phyloP scores from a whole-genome alignment of 2,113 vertebrate species.

The Nothocercus nigrocapillus region DNA sequence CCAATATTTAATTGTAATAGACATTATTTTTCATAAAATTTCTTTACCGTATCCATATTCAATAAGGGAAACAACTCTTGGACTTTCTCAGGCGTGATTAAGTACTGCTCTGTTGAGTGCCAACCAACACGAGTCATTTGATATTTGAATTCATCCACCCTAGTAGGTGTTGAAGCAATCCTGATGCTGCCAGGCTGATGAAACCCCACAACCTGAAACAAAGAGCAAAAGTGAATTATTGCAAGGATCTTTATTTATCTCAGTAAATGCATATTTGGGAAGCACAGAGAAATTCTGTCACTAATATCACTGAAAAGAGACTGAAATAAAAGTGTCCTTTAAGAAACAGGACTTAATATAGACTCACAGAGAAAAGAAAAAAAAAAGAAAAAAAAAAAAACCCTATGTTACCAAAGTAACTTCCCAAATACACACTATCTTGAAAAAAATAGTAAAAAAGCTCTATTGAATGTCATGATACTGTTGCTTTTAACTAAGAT shows the following conservation, averaged over 20 bases:
- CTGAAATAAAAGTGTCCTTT: background rate
- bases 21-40: background rate
- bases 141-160: constrained; percentile 96
- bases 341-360: background rate
- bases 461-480: background rate
- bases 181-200: constrained; percentile 96
- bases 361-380: background rate
- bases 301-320: background rate
- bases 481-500: background rate
- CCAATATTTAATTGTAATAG: background rate
- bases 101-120: constrained; percentile 87
- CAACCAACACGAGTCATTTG: constrained; percentile 93
- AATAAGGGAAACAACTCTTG: constrained; percentile 91
- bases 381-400: too few relatives aligned
- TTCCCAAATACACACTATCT: background rate
- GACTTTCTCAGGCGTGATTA: constrained; percentile 90
- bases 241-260: background rate
- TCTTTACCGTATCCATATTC: constrained; percentile 88
- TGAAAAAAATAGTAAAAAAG: background rate
- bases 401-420: background rate
- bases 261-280: background rate
- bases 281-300: background rate
- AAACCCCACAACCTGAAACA: constrained; percentile 89
- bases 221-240: background rate
- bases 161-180: constrained; percentile 87